A percentile compares a stretch with the other conserved stretches of the same genome.
phyloP scores from a whole-genome alignment of 2,797 vertebrate species.

The Holocentrus rufus region DNA sequence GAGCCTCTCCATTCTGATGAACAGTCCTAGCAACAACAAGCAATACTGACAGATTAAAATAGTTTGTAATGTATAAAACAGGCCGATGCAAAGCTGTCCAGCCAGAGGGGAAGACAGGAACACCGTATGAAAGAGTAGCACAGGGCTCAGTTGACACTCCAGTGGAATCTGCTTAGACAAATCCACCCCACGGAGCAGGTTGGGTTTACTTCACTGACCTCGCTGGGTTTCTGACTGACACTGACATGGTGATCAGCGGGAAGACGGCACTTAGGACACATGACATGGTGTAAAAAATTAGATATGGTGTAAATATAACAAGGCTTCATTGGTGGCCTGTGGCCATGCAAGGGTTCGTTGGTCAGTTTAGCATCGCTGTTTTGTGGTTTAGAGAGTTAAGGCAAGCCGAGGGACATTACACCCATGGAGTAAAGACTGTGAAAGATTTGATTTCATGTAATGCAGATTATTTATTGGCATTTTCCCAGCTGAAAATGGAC shows the following conservation, averaged over 20 bases:
- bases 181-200: background rate
- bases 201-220: background rate
- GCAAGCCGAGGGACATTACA: background rate
- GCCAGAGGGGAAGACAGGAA: background rate
- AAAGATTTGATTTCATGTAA: background rate
- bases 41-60: background rate
- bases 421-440: background rate
- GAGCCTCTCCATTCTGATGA: no score
- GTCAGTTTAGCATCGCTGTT: no score
- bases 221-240: no score
- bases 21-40: no score
- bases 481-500: no score
- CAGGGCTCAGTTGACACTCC: conserved; percentile 6
- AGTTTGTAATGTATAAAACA: background rate
- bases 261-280: no score
- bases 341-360: no score
- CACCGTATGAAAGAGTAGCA: background rate
- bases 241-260: no score
- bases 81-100: background rate
- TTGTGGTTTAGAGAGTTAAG: background rate
- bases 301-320: no score
- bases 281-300: no score
- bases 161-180: conserved; percentile 14
- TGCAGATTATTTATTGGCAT: background rate
- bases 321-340: no score